Conservation (phyloP, 2,113 vertebrate genomes). For the Ailurus styani region DNA sequence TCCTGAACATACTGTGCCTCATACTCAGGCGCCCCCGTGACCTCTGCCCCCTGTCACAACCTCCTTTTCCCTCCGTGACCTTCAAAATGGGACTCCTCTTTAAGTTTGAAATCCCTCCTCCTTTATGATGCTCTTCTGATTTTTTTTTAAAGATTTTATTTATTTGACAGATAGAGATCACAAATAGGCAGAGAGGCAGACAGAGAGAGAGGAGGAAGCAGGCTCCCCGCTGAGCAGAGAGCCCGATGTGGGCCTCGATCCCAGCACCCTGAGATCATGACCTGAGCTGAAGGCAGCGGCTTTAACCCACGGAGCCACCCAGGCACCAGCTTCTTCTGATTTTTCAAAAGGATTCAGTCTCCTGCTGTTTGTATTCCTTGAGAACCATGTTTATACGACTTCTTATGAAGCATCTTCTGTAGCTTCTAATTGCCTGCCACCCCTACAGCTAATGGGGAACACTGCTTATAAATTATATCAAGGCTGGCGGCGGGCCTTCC, state of each 20-base stretch:
- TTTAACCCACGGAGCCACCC: too few relatives aligned
- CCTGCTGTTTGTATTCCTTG: background rate
- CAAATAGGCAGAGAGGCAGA: too few relatives aligned
- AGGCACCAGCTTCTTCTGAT: background rate
- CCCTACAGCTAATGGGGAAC: background rate
- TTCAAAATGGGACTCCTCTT: background rate
- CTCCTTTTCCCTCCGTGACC: too few relatives aligned
- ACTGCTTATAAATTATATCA: background rate
- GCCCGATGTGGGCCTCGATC: too few relatives aligned
- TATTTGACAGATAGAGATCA: too few relatives aligned
- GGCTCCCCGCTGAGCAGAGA: too few relatives aligned
- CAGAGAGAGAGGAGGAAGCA: too few relatives aligned
- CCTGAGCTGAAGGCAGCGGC: too few relatives aligned
- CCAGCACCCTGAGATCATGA: too few relatives aligned
- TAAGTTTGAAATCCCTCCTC: background rate
- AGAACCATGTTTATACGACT: background rate
- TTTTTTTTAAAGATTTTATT: too few relatives aligned
- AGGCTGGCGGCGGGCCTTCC: background rate
- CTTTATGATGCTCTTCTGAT: background rate
- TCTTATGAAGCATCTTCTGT: background rate
- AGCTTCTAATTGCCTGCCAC: background rate
- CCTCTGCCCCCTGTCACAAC: background rate
- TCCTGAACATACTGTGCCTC: background rate
- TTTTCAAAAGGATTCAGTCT: background rate
- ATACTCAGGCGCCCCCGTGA: accelerated